Conservation (phyloP, 1,140 invertebrate species). For the Micrasema longulum region DNA sequence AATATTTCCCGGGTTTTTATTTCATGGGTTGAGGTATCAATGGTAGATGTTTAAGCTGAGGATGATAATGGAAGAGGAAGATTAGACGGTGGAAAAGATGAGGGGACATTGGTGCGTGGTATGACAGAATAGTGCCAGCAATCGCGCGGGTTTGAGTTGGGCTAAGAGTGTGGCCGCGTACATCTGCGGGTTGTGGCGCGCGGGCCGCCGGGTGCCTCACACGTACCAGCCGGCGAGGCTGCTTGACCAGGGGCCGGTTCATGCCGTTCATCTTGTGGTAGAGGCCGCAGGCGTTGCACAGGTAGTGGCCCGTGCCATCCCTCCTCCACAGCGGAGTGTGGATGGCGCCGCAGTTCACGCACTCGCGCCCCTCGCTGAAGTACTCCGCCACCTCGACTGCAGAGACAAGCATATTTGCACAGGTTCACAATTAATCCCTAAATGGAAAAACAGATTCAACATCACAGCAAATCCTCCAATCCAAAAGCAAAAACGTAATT, state of each 20-base stretch:
- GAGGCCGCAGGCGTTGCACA: constrained; percentile 90
- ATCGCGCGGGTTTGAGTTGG: constrained; percentile 19
- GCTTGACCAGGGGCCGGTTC: constrained; percentile 83
- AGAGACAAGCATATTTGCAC: neutral
- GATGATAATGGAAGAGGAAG: too few relatives aligned
- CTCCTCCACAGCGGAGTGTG: constrained; percentile 89
- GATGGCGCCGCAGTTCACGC: constrained; percentile 89
- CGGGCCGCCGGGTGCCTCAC: constrained; percentile 58
- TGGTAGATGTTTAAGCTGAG: too few relatives aligned
- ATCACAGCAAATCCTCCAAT: neutral
- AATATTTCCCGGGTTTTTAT: too few relatives aligned
- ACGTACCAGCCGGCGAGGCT: constrained; percentile 89
- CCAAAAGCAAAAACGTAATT: neutral
- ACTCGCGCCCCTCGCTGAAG: constrained; percentile 89
- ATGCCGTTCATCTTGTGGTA: constrained; percentile 90
- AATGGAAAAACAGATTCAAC: too few relatives aligned
- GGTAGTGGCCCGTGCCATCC: constrained; percentile 89
- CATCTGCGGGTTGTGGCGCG: constrained; percentile 34
- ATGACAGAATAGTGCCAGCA: constrained; percentile 17
- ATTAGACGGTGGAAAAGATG: neutral
- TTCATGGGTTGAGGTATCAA: too few relatives aligned
- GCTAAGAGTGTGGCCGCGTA: constrained; percentile 21
- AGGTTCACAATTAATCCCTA: neutral
- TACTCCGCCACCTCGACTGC: constrained; percentile 74
- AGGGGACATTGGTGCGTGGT: neutral